Base-by-base conservation (phyloP, 2,888 invertebrate genomes). In the Tillus elongatus region DNA sequence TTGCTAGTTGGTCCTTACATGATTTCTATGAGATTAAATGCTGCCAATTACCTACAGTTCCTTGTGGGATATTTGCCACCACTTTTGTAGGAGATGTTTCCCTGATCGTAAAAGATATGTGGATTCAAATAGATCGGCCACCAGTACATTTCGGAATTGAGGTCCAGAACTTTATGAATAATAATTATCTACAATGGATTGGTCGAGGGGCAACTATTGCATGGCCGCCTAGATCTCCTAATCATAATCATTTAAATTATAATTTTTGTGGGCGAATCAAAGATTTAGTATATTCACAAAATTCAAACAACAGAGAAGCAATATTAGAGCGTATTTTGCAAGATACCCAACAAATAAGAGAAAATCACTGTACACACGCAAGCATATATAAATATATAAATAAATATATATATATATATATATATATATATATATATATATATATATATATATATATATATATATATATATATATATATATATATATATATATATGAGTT, bases 1-100 rank as follows among this genome's bases (percentile, higher is more conserved):
- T 29, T 29, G 30, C 30, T 29, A 8, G n/a, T 29, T 29, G 30
- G 30, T 10, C 30, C 30, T 29, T 8, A 29, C 30, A 29, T 29
- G 4, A 4, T 11, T 11, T 10, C 30, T 29, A 29, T 29, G 30
- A 11, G 30, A 29, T 29, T 29, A 29, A 29, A 29, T 29, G 30
- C 11, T 6, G 30, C 24, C 24, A 19, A 19, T 19, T 19, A 29
- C 30, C 30, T 29, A 29, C 30, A 29, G 30, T 29, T 29, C 30
- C 30, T 29, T 29, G n/a, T 29, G n/a, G 30, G n/a, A 11, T 4
- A 8, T 8, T 11, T 29, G 11, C 30, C 30, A 29, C n/a, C 30
- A 29, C 30, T 29, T 29, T 29, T n/a, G n/a, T 29, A 29, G 30
- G n/a, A 11, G 30, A 10, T 8, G n/a, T 29, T 29, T 10, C 30